Evolutionary conservation across 2,797 vertebrate genomes (phyloP), one percentile per base, ranked within the genome.

Genomic region (Brachymystax lenok): DNA sequence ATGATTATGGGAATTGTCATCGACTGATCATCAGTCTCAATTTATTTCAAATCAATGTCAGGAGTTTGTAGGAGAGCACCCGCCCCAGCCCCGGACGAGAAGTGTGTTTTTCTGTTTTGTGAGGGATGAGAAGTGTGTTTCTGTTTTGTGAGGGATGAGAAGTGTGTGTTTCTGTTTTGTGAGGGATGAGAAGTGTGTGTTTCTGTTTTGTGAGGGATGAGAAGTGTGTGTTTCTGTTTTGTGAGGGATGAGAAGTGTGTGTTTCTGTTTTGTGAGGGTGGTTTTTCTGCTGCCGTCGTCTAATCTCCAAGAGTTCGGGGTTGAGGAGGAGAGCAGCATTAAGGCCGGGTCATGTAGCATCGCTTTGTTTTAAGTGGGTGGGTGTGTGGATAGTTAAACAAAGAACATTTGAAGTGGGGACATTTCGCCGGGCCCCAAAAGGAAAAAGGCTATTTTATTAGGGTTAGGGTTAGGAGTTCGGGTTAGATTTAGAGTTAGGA

Each of bases 41-140:
- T 96, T 95, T 94, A 91, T 94, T 95, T 93, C 86, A 84, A 92
- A 94, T 94, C 92, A 90, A 83, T 84, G 89, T 94, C 93, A 92
- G 88, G 84, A 84, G 69, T 71, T 71, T 52, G 69, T 21, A 51
- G 69, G 69, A 27, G 69, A 28, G 21, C 64, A 30, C 56, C n/a
- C 56, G 56, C n/a, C 56, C 56, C n/a, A 21, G 4, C 40, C 14
- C 46, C 13, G 52, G 51, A 56, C 28, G 51, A 73, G 51, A 28
- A 56, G 71, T 59, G 51, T 71, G 21, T 19, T n/a, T n/a, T n/a
- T n/a, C n/a, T n/a, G n/a, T n/a, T n/a, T n/a, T n/a, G n/a, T n/a
- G n/a, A n/a, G n/a, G n/a, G n/a, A 59, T 19, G 51, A 73, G 52
- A 28, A 56, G 52, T 71, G 21, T 12, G 24, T 56, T 51, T 73